A percentile compares a stretch with the other conserved stretches of the same genome.
Conservation (phyloP, 2,797 vertebrate genomes). For the Tympanoctomys barrerae region DNA sequence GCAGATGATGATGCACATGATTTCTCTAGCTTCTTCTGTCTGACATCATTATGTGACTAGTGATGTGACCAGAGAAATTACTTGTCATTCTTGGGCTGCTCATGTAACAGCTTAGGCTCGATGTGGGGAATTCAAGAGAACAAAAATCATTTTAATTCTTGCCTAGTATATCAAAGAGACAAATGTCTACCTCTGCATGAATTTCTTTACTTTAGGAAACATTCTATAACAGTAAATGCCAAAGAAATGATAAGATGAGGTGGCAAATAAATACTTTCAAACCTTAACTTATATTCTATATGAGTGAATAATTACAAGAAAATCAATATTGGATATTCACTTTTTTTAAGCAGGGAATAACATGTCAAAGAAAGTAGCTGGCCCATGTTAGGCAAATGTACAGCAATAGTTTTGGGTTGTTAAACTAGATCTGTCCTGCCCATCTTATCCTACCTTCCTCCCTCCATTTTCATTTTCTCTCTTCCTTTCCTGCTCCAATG, state of each 20-base stretch:
- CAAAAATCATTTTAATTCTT: not conserved
- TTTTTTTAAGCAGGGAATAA: not conserved
- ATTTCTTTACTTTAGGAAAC: not conserved
- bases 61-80: conserved; percentile 58
- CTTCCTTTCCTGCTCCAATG: not conserved
- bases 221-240: not conserved
- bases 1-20: conserved; percentile 34
- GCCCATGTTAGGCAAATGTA: not conserved
- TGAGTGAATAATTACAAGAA: not conserved
- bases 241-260: not conserved
- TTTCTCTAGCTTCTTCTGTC: conserved; percentile 49
- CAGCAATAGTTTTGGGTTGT: not conserved
- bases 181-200: not conserved
- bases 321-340: not conserved
- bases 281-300: not conserved
- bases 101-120: conserved; percentile 54
- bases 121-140: not conserved
- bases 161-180: not conserved
- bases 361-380: not conserved
- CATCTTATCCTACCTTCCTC: not conserved
- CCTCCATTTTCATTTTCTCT: not conserved
- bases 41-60: conserved; percentile 72
- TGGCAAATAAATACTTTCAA: conserved; percentile 43
- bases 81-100: conserved; percentile 33
- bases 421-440: not conserved